A percentile compares a stretch with the other conserved stretches of the same genome.
These are phyloP conservation scores for Himalopsyche japonica DNA, from an alignment of 2,888 invertebrate species.

Conservation along the genomic window DNA sequence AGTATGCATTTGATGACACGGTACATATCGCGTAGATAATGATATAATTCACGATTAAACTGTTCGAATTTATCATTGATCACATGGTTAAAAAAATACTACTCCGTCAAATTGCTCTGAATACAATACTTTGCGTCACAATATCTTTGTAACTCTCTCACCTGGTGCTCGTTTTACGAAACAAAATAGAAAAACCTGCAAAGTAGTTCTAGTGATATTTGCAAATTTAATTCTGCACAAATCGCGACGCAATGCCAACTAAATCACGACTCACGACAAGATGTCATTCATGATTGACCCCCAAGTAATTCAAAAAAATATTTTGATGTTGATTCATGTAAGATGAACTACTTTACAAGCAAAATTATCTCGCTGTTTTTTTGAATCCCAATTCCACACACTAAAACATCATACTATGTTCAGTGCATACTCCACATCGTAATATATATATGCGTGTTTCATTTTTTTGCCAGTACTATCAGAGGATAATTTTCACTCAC, in stretches of 20 bases:
- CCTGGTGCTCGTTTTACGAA: neutral
- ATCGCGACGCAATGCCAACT: constrained; percentile 25
- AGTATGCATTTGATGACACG: too few species aligned
- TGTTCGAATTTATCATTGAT: too few species aligned
- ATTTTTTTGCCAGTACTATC: too few species aligned
- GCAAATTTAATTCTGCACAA: neutral
- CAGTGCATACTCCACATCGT: too few species aligned
- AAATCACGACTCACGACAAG: constrained; percentile 33
- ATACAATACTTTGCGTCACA: neutral
- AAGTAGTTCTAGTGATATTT: neutral
- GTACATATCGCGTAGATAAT: too few species aligned
- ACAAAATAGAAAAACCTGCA: neutral
- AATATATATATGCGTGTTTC: too few species aligned
- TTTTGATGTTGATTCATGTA: neutral
- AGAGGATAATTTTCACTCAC: too few species aligned
- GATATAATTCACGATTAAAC: too few species aligned
- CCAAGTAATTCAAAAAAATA: neutral
- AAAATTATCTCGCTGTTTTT: too few species aligned
- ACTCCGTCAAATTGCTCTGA: neutral
- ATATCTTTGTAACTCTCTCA: neutral
- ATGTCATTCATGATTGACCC: constrained; percentile 5
- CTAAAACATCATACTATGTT: too few species aligned
- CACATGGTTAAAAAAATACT: neutral
- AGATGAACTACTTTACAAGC: too few species aligned
- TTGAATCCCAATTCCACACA: too few species aligned